A percentile compares a stretch with the other conserved stretches of the same genome.
phyloP scores from a whole-genome alignment of 2,797 vertebrate species.

The Poeciliopsis paucimaculata region DNA sequence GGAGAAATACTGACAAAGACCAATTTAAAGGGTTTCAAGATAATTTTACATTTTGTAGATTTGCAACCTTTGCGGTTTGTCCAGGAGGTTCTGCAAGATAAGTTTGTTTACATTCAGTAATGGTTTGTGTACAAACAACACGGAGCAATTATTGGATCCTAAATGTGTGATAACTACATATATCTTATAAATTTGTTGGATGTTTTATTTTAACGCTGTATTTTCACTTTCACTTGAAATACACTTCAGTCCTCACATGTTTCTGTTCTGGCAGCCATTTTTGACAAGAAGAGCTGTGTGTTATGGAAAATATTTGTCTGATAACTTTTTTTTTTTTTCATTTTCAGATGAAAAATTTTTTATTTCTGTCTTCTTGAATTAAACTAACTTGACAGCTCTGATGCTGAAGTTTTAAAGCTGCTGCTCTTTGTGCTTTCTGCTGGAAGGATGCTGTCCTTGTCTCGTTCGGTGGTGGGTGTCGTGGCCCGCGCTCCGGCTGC shows the following conservation, averaged over 20 bases:
- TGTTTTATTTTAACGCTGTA: neutral
- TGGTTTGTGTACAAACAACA: neutral
- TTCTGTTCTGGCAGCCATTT: neutral
- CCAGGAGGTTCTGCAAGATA: neutral
- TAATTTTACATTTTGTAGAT: neutral
- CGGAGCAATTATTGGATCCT: neutral
- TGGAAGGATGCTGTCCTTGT: constrained; percentile 79
- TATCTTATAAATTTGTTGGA: neutral
- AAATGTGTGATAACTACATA: neutral
- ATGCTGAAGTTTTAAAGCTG: neutral
- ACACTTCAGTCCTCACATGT: neutral
- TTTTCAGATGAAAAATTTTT: neutral
- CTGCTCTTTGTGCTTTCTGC: neutral
- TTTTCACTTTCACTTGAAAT: neutral
- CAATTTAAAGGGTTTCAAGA: neutral
- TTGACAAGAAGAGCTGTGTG: neutral
- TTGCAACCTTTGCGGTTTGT: neutral
- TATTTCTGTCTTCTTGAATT: neutral
- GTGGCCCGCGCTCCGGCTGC: constrained; percentile 67
- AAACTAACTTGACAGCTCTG: neutral
- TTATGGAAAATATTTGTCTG: neutral
- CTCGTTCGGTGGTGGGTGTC: constrained; percentile 69
- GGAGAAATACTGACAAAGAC: neutral
- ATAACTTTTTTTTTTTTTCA: neutral
- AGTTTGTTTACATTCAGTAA: neutral